Percentiles rank a stretch among this genome's conserved stretches.
Conservation (phyloP, 2,888 invertebrate genomes). For the Dolichomitus sp. region DNA sequence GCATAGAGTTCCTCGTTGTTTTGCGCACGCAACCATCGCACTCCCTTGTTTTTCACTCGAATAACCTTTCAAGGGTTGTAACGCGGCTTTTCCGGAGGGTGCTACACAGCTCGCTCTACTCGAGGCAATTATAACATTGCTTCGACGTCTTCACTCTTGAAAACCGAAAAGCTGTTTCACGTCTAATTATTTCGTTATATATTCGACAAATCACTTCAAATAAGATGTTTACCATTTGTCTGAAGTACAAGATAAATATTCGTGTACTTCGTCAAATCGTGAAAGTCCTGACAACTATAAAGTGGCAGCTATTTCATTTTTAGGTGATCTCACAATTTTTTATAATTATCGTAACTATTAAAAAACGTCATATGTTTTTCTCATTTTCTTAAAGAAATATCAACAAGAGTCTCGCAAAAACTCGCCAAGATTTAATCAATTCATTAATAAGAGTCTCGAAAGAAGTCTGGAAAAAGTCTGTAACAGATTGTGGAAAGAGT, state of each 20-base stretch:
- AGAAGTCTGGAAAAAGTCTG: no score
- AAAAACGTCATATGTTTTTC: no score
- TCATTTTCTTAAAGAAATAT: background rate
- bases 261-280: background rate
- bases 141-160: conserved; percentile 37
- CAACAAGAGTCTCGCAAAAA: background rate
- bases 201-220: background rate
- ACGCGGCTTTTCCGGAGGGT: conserved; percentile 25
- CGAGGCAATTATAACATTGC: conserved; percentile 43
- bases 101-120: background rate
- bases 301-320: no score
- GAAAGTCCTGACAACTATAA: no score
- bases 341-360: background rate
- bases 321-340: background rate
- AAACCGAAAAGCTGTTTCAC: background rate
- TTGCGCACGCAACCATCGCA: conserved; percentile 45
- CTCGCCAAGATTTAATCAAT: background rate
- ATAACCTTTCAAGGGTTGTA: conserved; percentile 50
- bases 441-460: no score
- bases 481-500: no score
- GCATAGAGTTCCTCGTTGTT: conserved; percentile 37
- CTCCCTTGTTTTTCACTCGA: conserved; percentile 55
- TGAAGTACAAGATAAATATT: background rate
- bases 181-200: conserved; percentile 21
- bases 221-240: background rate